A percentile compares a stretch with the other conserved stretches of the same genome.
These are phyloP conservation scores for Ameiurus melas DNA, from an alignment of 2,113 vertebrate species.

Conservation along the genomic window DNA sequence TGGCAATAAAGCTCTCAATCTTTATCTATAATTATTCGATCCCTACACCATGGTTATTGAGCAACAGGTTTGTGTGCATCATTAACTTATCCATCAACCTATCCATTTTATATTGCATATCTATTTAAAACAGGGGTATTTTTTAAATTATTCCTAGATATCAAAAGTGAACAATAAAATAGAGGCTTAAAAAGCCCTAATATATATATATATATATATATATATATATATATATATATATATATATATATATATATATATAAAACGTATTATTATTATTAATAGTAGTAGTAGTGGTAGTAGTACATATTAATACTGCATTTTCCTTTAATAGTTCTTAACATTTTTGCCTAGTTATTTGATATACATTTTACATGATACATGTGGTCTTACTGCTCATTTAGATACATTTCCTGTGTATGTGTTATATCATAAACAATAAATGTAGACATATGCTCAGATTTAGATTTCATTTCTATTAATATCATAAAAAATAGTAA, in stretches of 20 bases:
- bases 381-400: not conserved
- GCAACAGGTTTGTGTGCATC: not conserved
- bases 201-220: not conserved
- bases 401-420: not conserved
- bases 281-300: no score
- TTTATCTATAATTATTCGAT: not conserved
- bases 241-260: no score
- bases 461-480: conserved; percentile 5
- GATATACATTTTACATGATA: not conserved
- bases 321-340: not conserved
- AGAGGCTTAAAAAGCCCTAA: not conserved
- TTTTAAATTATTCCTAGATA: not conserved
- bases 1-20: not conserved
- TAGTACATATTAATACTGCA: not conserved
- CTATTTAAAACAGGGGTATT: not conserved
- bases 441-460: not conserved
- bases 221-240: no score
- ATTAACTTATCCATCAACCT: not conserved
- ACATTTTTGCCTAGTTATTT: not conserved
- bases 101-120: not conserved
- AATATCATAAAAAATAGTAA: not conserved
- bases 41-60: not conserved
- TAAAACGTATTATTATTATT: no score
- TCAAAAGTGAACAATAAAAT: not conserved
- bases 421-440: no score